Base-by-base conservation (phyloP, 2,797 vertebrate genomes). In the Aratinga solstitialis region DNA sequence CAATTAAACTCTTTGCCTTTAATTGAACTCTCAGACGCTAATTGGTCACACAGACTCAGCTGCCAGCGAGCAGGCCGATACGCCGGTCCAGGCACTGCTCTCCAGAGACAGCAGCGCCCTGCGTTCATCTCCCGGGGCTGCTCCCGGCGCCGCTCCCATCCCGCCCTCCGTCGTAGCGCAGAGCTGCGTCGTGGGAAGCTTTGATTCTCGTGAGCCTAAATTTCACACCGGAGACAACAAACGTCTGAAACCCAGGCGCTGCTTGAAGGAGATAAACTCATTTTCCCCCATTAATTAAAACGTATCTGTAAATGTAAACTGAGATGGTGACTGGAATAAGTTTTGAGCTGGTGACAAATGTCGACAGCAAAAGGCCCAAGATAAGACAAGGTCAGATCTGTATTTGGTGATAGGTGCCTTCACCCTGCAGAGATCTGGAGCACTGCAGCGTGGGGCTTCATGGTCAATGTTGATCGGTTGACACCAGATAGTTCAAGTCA, bases 221-320 rank as follows among this genome's bases (percentile, higher is more conserved):
- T 98, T 98, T 99, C 98, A 98, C 98, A 98, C 98, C 97, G 92
- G 95, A 97, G 98, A 98, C 98, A 98, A 98, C 96, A 94, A 96
- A 96, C 50, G 93, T 90, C 90, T 86, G 94, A 95, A 94, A 96
- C 93, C 90, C 92, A 72, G 76, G 96, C 88, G 5, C 97, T 98
- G 97, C 92, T 81, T 51, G 75, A 87, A 96, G 93, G 95, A 98
- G 98, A 98, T 97, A 98, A 98, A 97, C 97, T 51, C 87, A 13
- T 95, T 90, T 83, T 13, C 69, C 26, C 84, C 89, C 66, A 32
- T 95, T 97, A 97, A 97, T 98, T 95, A 97, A 95, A 97, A 96
- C 63, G 62, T 62, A 84, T 84, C 94, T 89, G 97, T 92, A 89
- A 96, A 97, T 94, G 93, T 93, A 92, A 95, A 89, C 5, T 30